Base-by-base conservation (phyloP, 1,140 invertebrate species). In the Zaprionus ghesquierei region DNA sequence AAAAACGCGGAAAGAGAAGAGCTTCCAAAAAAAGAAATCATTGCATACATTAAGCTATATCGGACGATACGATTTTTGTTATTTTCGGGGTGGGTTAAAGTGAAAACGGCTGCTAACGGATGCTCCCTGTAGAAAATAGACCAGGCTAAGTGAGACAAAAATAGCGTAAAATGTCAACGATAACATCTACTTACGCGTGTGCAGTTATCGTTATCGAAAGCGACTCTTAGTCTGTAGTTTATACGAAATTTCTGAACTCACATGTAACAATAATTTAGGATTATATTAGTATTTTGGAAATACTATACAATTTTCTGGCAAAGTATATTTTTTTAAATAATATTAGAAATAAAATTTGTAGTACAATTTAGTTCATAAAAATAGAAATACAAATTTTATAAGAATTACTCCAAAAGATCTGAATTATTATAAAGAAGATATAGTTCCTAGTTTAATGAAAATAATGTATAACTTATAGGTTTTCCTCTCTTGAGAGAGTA, bases 21-120 rank as follows among this genome's bases (percentile, higher is more conserved):
- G 12, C 20, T 56, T 12, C 13, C 1, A 51, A 51, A 65, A 29
- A 50, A 69, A 62, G 70, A 87, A 86, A 87, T 82, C 77, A 74
- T 71, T 79, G 84, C 77, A 80, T 89, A 80, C 74, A 89, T 89
- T 89, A 73, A 63, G 53, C 68, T 49, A 58, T 50, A 56, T 25
- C 35, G 41, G n/a, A 29, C 20, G 20, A 12, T 5, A 46, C 18
- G 35, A 41, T 69, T 69, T n/a, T 56, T 18, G 46, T 22, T 60
- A 50, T 51, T 58, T 25, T 13, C 10, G 15, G 25, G 9, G 13
- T 5, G 1, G 9, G 29, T 75, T 81, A 71, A 64, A 78, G 49
- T 70, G 69, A 74, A 69, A 77, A 69, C 22, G 3, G 3, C 15
- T 29, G 27, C 27, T 6, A 29, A 3, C n/a, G n/a, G n/a, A 29